Conservation (phyloP, 2,797 vertebrate species). For the Geotrypetes seraphini region DNA sequence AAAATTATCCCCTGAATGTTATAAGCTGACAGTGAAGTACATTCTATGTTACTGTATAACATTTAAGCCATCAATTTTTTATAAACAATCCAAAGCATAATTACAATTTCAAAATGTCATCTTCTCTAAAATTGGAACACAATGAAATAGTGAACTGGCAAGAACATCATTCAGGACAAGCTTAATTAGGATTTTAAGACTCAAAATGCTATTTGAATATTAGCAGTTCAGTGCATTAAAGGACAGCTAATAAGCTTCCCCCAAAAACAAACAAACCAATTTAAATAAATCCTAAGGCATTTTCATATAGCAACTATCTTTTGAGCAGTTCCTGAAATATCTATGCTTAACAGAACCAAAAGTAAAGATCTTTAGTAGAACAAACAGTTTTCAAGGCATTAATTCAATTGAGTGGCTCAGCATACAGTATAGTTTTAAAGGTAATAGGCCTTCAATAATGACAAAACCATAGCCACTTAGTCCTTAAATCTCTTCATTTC, state of each 20-base stretch:
- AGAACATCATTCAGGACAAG: too few species aligned
- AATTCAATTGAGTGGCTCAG: constrained; percentile 30
- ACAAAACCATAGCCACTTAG: too few species aligned
- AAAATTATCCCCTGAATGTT: too few species aligned
- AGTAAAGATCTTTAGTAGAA: constrained; percentile 11
- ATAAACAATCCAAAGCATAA: background rate
- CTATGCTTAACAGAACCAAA: constrained; percentile 15
- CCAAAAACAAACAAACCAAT: too few species aligned
- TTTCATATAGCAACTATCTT: constrained; percentile 25
- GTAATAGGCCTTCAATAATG: too few species aligned
- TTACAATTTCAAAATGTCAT: background rate
- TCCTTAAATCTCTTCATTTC: too few species aligned
- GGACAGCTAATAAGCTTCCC: constrained; percentile 2
- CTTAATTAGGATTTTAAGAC: too few species aligned
- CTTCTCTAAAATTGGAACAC: background rate
- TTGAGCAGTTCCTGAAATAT: constrained; percentile 4
- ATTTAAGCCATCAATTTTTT: background rate
- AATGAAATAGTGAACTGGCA: background rate
- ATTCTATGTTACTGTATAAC: too few species aligned
- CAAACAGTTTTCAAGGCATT: constrained; percentile 27
- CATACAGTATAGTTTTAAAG: too few species aligned
- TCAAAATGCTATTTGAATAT: background rate
- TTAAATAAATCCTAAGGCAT: constrained; percentile 33
- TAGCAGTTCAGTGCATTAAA: background rate
- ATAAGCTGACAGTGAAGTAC: too few species aligned